These are phyloP conservation scores for Euwallacea similis DNA, from an alignment of 1,140 invertebrate genomes.

Conservation along the genomic window DNA sequence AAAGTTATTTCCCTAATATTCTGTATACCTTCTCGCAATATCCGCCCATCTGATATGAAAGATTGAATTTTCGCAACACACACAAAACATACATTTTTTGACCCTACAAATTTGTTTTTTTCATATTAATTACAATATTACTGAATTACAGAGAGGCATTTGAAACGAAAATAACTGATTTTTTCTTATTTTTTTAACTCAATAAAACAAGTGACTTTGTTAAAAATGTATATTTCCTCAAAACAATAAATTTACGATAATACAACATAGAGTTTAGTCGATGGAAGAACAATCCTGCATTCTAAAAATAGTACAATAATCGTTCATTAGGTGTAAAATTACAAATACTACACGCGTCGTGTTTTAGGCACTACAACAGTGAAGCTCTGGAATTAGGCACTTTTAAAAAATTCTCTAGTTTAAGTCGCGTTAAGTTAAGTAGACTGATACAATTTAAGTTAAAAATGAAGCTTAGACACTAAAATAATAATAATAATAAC, in stretches of 20 bases:
- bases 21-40: too few species aligned
- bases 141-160: too few species aligned
- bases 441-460: constrained; percentile 6
- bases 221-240: constrained; percentile 16
- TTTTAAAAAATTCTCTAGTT: not conserved
- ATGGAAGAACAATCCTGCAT: constrained; percentile 22
- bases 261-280: constrained; percentile 11
- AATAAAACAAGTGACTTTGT: constrained; percentile 5
- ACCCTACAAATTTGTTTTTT: too few species aligned
- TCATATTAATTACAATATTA: too few species aligned
- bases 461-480: constrained; percentile 14
- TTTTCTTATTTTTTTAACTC: too few species aligned
- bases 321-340: not conserved
- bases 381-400: constrained; percentile 1
- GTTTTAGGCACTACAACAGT: not conserved
- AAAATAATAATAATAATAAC: constrained; percentile 21
- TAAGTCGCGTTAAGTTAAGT: constrained; percentile 8
- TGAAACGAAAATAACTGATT: too few species aligned
- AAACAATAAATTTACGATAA: constrained; percentile 7
- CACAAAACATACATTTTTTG: too few species aligned
- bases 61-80: too few species aligned
- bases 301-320: not conserved
- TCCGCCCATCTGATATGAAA: too few species aligned
- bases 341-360: not conserved
- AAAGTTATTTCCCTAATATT: too few species aligned